Evolutionary conservation across 2,888 invertebrate species (phyloP), one percentile per base, ranked within the genome.

Genomic region (Drosophila tripunctata): DNA sequence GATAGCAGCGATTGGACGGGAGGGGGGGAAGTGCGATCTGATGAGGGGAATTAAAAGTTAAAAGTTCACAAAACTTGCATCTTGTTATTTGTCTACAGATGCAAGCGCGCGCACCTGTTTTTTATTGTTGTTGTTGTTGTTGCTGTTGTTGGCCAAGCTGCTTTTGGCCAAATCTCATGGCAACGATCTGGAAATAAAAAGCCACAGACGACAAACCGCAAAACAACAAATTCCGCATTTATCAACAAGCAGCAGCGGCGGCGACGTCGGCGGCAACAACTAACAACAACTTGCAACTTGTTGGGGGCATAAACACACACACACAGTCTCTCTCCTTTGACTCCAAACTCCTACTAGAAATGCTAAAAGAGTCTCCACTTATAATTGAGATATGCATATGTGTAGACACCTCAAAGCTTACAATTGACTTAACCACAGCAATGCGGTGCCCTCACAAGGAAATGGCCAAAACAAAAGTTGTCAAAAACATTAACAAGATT

Each of bases 61-160:
- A 72, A 77, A 84, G 65, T 69, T 71, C 64, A 78, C 61, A 70
- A 73, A 80, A 76, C 67, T 71, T 72, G 79, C 73, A 74, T 40
- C 66, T 65, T 56, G 70, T 22, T 44, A 33, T 19, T 44, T 43
- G 6, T 43, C 40, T 45, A 17, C 31, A 17, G 38, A 58, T 38
- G 56, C 65, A 66, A 40, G 52, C 61, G 44, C 45, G 71, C 62
- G 81, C 78, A 78, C 67, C 75, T 78, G 78, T 78, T 78, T 60
- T n/a, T 52, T 15, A 44, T 63, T 55, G 57, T 31, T 35, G 44
- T n/a, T 15, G 48, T 40, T 60, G 40, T 51, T 50, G 47, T 33
- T 35, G 41, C 14, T 54, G 38, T 40, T 54, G 40, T 30, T 43
- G 47, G 40, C 24, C 22, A 45, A 21, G 36, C 19, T 57, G 45